phyloP scores from a whole-genome alignment of 2,113 vertebrate genomes.

The Phasianus colchicus region DNA sequence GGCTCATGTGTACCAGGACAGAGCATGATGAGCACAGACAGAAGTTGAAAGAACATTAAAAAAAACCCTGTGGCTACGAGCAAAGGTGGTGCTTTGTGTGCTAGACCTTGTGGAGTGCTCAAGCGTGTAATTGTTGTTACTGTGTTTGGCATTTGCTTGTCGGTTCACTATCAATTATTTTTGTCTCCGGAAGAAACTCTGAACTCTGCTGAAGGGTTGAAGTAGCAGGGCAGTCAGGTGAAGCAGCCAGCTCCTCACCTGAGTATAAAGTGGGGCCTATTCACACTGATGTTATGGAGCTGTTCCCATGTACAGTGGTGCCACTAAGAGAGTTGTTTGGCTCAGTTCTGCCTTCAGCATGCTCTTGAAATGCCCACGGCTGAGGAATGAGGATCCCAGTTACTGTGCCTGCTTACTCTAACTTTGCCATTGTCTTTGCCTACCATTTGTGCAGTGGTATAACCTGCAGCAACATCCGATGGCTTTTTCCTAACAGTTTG shows the following conservation, averaged over 20 bases:
- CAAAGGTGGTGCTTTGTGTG: background rate
- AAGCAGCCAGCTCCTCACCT: fast-evolving
- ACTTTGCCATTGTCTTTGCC: background rate
- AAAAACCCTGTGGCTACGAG: background rate
- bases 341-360: background rate
- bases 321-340: background rate
- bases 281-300: background rate
- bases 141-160: background rate
- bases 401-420: background rate
- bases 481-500: background rate
- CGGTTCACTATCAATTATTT: background rate
- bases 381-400: background rate
- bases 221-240: too few species aligned
- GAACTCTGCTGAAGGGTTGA: background rate
- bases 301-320: background rate
- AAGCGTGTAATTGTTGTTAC: background rate
- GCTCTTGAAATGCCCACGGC: background rate
- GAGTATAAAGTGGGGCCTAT: background rate
- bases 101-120: background rate
- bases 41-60: slow-evolving; percentile 9
- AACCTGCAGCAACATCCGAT: background rate
- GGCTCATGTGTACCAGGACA: background rate
- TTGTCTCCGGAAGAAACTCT: background rate
- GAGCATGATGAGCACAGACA: background rate
- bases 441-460: background rate